Percentiles rank a stretch among this genome's conserved stretches.
Conservation (phyloP, 92 coral and sea anemone species). For the Zoanthus sociatus region DNA sequence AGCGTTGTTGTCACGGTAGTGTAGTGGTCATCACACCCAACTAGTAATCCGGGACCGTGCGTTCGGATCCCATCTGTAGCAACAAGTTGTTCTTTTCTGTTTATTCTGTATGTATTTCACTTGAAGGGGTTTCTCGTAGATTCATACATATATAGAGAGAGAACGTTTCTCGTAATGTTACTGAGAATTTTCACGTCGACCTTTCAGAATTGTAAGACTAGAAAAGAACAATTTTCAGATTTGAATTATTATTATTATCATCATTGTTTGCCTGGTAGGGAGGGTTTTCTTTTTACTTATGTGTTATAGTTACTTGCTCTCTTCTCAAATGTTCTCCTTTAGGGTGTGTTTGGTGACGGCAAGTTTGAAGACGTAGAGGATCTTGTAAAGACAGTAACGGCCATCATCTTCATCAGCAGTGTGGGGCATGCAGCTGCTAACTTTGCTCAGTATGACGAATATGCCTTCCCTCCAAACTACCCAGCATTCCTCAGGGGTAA, state of each 20-base stretch:
- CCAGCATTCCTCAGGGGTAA: constrained; percentile 95
- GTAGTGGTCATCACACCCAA: background rate
- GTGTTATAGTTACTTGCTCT: background rate
- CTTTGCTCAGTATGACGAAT: constrained; percentile 97
- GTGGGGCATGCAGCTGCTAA: constrained; percentile 97
- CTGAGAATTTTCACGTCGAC: too few relatives aligned
- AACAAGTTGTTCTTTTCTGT: too few relatives aligned
- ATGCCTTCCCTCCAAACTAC: constrained; percentile 96
- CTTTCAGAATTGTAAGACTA: too few relatives aligned
- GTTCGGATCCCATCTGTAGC: too few relatives aligned
- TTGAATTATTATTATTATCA: too few relatives aligned
- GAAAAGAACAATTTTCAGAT: too few relatives aligned
- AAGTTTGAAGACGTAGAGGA: constrained; percentile 82
- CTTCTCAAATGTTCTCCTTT: background rate
- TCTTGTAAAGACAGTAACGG: constrained; percentile 77
- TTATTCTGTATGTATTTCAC: too few relatives aligned
- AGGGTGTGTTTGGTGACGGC: constrained; percentile 97
- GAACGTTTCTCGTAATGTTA: too few relatives aligned
- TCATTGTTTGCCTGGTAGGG: background rate
- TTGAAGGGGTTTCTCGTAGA: too few relatives aligned
- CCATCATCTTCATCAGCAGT: constrained; percentile 91
- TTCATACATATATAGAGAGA: too few relatives aligned
- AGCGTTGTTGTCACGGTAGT: too few relatives aligned
- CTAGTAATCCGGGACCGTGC: background rate
- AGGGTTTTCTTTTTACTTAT: background rate